Conservation (phyloP, 2,113 vertebrate species). For the Typhlomys cinereus region DNA sequence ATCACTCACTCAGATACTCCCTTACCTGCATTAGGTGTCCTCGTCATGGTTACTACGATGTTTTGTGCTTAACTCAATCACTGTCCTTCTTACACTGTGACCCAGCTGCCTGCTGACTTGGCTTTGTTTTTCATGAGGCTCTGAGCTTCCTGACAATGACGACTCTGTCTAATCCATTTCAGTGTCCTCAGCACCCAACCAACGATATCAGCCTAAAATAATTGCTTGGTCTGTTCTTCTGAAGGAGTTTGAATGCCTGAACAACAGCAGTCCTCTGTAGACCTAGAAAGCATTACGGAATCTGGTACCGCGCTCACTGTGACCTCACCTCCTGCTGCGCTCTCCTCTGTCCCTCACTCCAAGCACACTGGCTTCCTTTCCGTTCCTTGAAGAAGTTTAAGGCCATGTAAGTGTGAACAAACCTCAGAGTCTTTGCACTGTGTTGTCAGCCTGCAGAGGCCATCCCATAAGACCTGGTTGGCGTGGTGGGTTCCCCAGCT, state of each 20-base stretch:
- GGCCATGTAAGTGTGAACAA: neutral
- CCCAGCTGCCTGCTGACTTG: neutral
- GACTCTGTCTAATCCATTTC: neutral
- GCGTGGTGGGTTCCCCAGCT: neutral
- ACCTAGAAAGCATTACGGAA: neutral
- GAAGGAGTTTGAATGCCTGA: neutral
- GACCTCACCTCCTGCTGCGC: neutral
- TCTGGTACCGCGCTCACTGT: neutral
- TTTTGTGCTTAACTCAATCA: neutral
- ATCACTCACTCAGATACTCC: neutral
- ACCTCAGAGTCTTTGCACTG: neutral
- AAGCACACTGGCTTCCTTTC: neutral
- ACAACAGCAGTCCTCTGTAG: neutral
- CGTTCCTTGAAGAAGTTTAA: neutral
- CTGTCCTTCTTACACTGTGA: neutral
- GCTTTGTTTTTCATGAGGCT: slow-evolving; percentile 15
- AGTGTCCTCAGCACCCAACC: neutral
- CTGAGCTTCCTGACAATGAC: neutral
- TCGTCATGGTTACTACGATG: neutral
- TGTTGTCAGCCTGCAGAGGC: neutral
- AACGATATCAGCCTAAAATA: neutral
- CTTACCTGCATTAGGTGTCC: neutral
- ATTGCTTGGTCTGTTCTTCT: slow-evolving; percentile 9
- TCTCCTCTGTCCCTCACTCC: neutral
- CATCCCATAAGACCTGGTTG: neutral